Evolutionary conservation across 2,797 vertebrate species (phyloP), one percentile per base, ranked within the genome.

Genomic region (Trachurus trachurus): DNA sequence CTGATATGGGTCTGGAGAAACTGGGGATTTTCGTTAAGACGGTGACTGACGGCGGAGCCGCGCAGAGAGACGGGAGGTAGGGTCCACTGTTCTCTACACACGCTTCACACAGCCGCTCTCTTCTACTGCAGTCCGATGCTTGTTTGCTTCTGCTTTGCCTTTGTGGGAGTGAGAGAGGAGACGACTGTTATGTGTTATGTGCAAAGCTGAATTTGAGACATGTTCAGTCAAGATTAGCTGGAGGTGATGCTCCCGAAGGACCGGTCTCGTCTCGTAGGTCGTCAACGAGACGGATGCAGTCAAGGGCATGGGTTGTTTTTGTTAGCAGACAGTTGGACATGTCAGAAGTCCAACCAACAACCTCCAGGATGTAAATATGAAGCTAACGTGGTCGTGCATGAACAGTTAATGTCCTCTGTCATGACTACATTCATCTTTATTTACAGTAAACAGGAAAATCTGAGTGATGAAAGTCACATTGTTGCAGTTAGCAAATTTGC

Each of bases 1-100:
- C 98, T 0, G 98, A 99, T 81, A 99, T 99, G 97, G 98, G 98
- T 42, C 95, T 99, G 91, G 98, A 99, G 93, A 99, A 99, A 80
- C 87, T 99, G 74, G 98, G 98, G 7, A 99, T 99, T 94, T 99
- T 99, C 0, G 98, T 99, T 49, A 99, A 99, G 94, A 99, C 98
- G 0, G 98, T 99, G 78, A 99, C 98, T 0, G 98, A 99, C 16
- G 97, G 97, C 0, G 98, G 98, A 2, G 98, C 98, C 0, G 98
- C 98, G 0, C 97, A 98, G 86, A 92, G 97, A 83, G 98, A 99
- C 0, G 94, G 95, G 94, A 98, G 98, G 98, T 99, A 90, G 17
- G 2, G n/a, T n/a, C 6, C 53, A 22, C 50, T 22, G 66, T 42
- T 10, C 63, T 60, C 57, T 40, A 9, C 15, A 21, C 69, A n/a